phyloP scores from a whole-genome alignment of 2,113 vertebrate species.

The Pterocles gutturalis region DNA sequence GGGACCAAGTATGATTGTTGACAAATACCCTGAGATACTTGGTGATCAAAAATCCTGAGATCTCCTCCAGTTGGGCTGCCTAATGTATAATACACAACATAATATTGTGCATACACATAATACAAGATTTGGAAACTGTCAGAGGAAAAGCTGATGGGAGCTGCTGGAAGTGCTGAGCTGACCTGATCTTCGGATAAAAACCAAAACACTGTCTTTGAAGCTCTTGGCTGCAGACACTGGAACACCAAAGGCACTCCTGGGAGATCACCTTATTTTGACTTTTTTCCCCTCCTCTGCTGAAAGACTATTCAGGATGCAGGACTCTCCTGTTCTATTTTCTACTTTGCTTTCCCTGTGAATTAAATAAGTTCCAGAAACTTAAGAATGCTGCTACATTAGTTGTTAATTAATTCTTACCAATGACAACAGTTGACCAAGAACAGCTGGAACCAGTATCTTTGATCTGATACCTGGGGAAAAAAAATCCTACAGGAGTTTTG shows the following conservation, averaged over 20 bases:
- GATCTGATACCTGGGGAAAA: background rate
- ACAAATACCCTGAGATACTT: background rate
- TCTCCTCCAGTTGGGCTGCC: background rate
- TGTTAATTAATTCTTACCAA: background rate
- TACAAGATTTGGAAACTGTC: background rate
- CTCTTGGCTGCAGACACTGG: background rate
- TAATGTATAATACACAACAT: background rate
- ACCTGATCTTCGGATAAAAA: background rate
- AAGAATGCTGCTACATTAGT: background rate
- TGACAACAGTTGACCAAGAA: background rate
- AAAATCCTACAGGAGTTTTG: background rate
- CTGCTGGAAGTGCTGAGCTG: background rate
- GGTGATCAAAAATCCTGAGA: background rate
- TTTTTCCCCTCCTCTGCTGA: background rate
- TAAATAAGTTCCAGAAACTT: background rate
- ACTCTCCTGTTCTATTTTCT: background rate
- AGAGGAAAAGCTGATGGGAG: background rate
- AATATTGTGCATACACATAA: background rate
- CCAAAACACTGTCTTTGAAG: background rate
- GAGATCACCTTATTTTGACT: background rate
- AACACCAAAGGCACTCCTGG: background rate
- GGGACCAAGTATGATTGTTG: background rate
- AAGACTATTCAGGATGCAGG: background rate
- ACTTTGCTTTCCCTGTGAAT: background rate
- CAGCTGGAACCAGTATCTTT: background rate